Percentiles rank a stretch among this genome's conserved stretches.
Evolutionary conservation across 2,888 invertebrate genomes (phyloP).

Genomic region (Thalpophila matura): DNA sequence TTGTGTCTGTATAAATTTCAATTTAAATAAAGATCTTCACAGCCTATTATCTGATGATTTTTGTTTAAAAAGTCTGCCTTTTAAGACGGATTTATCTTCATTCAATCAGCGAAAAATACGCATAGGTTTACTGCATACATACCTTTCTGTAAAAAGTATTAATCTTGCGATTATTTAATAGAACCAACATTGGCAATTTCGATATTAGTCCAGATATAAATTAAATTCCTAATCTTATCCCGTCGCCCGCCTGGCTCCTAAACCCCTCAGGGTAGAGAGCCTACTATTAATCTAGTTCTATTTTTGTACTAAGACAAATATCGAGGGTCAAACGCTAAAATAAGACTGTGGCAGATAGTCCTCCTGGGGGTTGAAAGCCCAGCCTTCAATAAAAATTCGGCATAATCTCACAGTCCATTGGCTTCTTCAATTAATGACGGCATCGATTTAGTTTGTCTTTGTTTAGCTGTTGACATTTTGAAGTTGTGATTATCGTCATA

Average conservation of each 20-base stretch:
- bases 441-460: neutral
- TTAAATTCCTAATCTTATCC: neutral
- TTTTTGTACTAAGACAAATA: neutral
- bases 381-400: slow-evolving; percentile 17
- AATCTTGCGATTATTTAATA: no score
- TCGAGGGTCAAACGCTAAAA: slow-evolving; percentile 3
- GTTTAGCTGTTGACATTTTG: no score
- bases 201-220: neutral
- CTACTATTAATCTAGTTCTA: slow-evolving; percentile 2
- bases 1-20: no score
- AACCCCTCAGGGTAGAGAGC: neutral
- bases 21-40: no score
- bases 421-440: slow-evolving; percentile 4
- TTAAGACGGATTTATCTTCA: no score
- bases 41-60: no score
- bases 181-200: no score
- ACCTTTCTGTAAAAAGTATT: no score
- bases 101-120: no score
- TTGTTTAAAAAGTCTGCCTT: no score
- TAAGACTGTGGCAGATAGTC: slow-evolving; percentile 4
- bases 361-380: slow-evolving; percentile 7
- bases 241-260: neutral
- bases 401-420: slow-evolving; percentile 32
- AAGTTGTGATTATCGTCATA: neutral
- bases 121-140: no score